Percentiles rank a stretch among this genome's conserved stretches.
Evolutionary conservation across 2,797 vertebrate genomes (phyloP).

Genomic region (Cuniculus paca): DNA sequence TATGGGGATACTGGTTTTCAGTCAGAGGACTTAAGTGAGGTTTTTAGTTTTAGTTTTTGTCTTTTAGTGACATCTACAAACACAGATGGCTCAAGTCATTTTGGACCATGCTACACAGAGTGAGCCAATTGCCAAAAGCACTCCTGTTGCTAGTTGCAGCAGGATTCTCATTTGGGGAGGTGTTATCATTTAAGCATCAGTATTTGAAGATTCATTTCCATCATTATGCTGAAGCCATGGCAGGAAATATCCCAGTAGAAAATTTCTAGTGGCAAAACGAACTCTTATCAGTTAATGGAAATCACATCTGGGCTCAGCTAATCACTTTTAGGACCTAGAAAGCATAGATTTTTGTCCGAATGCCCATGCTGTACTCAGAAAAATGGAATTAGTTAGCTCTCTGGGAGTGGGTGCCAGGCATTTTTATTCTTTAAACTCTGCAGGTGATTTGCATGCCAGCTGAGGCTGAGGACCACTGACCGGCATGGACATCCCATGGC

Average conservation of each 20-base stretch:
- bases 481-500: background rate
- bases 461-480: background rate
- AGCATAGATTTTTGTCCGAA: background rate
- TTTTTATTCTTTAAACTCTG: background rate
- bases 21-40: background rate
- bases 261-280: background rate
- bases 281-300: background rate
- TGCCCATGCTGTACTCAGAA: background rate
- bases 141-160: background rate
- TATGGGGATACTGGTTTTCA: background rate
- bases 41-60: background rate
- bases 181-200: background rate
- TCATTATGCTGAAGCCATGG: background rate
- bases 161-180: background rate
- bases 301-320: background rate
- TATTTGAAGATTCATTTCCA: constrained; percentile 37
- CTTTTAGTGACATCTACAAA: constrained; percentile 17
- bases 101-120: background rate
- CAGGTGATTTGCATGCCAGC: background rate
- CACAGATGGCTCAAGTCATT: background rate
- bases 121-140: background rate
- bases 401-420: background rate
- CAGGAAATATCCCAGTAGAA: background rate
- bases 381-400: background rate
- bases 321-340: background rate